Base-by-base conservation (phyloP, 2,797 vertebrate species). In the Huso huso region DNA sequence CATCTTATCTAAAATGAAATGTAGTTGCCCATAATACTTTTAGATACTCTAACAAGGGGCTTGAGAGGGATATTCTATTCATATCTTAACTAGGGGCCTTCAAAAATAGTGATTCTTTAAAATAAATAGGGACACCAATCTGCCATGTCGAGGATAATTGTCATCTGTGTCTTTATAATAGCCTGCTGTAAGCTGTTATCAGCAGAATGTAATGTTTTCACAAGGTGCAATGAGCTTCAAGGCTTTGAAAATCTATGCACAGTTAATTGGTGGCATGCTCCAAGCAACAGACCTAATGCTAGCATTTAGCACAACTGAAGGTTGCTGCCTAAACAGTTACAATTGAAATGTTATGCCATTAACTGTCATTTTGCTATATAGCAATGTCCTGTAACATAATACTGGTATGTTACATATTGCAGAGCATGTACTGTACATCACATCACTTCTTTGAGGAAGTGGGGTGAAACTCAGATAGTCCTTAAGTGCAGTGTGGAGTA, bases 191-290 rank as follows among this genome's bases (percentile, higher is more conserved):
- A 9, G 13, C n/a, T 37, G 4, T 62, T 48, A 62, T 62, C 61
- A 62, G 10, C n/a, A 37, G 23, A 62, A 62, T 18, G 1, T 23
- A 62, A 62, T 62, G 61, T 62, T 62, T 37, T 62, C 6, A 12
- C 13, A 23, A 62, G 61, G 61, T 62, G 61, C 18, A 6, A 48
- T 62, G 61, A 23, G 61, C 61, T 37, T 62, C 37, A 62, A 37
- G 61, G 61, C 37, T 62, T 62, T 23, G 37, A 8, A 37, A 23
- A 37, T 37, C 2, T 37, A 37, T 37, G 23, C 23, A 37, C 23
- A 10, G 37, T 62, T 62, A 62, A 62, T 62, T 62, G 61, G n/a
- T 9, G 61, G 61, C 61, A 62, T 10, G 61, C 61, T 62, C 23
- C 9, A 12, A 62, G 7, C 37, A 7, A 62, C 11, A n/a, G 18